phyloP scores from a whole-genome alignment of 2,888 invertebrate genomes.

The Hoplodrina blanda region DNA sequence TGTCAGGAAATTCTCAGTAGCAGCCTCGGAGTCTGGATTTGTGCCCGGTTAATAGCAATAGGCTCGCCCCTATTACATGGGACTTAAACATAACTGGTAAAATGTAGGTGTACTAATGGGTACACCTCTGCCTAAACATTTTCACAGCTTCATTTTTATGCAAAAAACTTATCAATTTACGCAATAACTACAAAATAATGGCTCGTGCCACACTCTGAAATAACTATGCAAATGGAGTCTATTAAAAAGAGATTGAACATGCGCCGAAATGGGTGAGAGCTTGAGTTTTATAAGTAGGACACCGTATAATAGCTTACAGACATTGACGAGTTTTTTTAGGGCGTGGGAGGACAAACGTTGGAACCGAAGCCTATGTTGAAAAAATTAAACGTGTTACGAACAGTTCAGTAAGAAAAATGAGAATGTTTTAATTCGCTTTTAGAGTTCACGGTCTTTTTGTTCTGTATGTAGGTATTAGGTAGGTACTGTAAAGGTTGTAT shows the following conservation, averaged over 20 bases:
- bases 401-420: not conserved
- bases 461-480: no score
- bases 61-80: no score
- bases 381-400: slow-evolving; percentile 9
- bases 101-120: no score
- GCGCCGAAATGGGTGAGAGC: slow-evolving; percentile 5
- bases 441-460: not conserved
- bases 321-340: slow-evolving; percentile 20
- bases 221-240: not conserved
- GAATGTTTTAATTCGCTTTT: not conserved
- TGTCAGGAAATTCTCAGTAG: no score
- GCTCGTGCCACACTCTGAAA: not conserved
- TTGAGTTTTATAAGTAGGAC: slow-evolving; percentile 20
- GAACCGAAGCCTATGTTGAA: not conserved
- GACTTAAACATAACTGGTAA: no score
- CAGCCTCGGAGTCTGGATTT: no score
- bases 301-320: slow-evolving; percentile 17
- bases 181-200: not conserved
- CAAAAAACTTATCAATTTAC: not conserved
- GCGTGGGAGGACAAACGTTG: slow-evolving; percentile 10
- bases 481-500: not conserved
- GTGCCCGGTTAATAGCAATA: no score
- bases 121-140: no score
- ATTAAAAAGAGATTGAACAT: slow-evolving; percentile 3
- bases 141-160: no score